Base-by-base conservation (phyloP, 2,797 vertebrate species). In the Trematomus bernacchii region DNA sequence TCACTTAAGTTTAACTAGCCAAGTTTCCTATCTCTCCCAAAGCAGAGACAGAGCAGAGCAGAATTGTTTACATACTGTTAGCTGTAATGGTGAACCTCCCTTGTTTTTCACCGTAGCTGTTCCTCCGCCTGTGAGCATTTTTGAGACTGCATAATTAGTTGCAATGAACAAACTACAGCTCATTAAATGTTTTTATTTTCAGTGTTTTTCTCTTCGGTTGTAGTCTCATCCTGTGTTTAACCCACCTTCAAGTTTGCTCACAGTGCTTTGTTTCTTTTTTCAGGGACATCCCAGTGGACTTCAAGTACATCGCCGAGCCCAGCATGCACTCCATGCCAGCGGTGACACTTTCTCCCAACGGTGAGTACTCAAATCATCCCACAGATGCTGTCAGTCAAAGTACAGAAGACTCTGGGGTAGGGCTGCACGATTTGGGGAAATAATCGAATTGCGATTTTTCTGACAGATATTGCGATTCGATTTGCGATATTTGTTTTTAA, bases 251-350 rank as follows among this genome's bases (percentile, higher is more conserved):
- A 79, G 66, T 77, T 57, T 70, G 12, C 65, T 90, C 68, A 84
- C 67, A 2, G 2, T 43, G 71, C 64, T 82, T 18, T 84, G 44
- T 83, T 48, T 52, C 18, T 89, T 91, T 89, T 86, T 95, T 76
- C 91, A 99, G 98, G 98, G 98, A 99, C 90, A 99, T 99, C 93
- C 98, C 98, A 57, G 98, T 99, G 92, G 98, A 99, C 94, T 99
- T 99, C 90, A 99, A 99, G 85, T 99, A 99, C 88, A 99, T 99
- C 52, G 98, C 98, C 7, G 98, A 99, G 91, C 98, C 98, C 87
- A 99, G 98, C 72, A 99, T 99, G 98, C 98, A 99, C 90, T 99
- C 98, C 0, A 99, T 99, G 98, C 98, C 98, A 71, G 97, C 98
- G 3, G 98, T 99, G 88, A 99, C 98, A 12, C 94, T 99, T 73